phyloP scores from a whole-genome alignment of 2,888 invertebrate genomes.

The Bedellia somnulentella region DNA sequence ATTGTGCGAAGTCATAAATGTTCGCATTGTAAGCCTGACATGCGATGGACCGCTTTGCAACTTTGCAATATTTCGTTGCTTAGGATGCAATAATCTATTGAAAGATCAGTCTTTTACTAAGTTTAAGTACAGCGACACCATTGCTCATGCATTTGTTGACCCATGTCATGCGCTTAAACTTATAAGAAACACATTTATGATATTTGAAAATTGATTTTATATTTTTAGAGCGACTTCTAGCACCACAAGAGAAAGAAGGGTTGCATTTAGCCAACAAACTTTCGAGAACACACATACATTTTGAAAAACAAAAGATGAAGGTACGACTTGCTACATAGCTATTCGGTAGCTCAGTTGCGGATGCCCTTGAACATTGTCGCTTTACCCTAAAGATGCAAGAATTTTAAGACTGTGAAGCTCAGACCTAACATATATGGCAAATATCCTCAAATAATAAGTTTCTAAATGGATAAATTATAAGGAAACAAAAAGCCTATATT shows the following conservation, averaged over 20 bases:
- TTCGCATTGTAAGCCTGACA: background rate
- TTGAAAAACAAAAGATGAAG: background rate
- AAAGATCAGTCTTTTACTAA: background rate
- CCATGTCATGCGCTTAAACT: slow-evolving; percentile 10
- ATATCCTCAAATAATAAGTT: too few relatives aligned
- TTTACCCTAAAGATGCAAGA: slow-evolving; percentile 3
- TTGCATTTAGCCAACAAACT: slow-evolving; percentile 6
- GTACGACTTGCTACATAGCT: slow-evolving; percentile 8
- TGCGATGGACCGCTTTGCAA: slow-evolving; percentile 1
- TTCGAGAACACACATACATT: slow-evolving; percentile 4
- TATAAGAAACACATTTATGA: slow-evolving; percentile 10
- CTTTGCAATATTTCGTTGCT: background rate
- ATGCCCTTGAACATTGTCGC: slow-evolving; percentile 7
- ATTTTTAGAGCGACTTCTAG: slow-evolving; percentile 8
- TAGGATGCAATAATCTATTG: background rate
- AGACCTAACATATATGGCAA: too few relatives aligned
- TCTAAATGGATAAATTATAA: too few relatives aligned
- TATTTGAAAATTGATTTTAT: slow-evolving; percentile 8
- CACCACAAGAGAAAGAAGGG: slow-evolving; percentile 7
- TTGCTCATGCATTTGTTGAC: slow-evolving; percentile 1
- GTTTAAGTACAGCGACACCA: slow-evolving; percentile 1
- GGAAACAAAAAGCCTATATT: too few relatives aligned
- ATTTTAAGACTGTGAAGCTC: slow-evolving; percentile 8
- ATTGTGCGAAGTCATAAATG: background rate
- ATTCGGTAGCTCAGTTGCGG: slow-evolving; percentile 8